These are phyloP conservation scores for Antigone vipio DNA, from an alignment of 2,113 vertebrate species.

Conservation along the genomic window DNA sequence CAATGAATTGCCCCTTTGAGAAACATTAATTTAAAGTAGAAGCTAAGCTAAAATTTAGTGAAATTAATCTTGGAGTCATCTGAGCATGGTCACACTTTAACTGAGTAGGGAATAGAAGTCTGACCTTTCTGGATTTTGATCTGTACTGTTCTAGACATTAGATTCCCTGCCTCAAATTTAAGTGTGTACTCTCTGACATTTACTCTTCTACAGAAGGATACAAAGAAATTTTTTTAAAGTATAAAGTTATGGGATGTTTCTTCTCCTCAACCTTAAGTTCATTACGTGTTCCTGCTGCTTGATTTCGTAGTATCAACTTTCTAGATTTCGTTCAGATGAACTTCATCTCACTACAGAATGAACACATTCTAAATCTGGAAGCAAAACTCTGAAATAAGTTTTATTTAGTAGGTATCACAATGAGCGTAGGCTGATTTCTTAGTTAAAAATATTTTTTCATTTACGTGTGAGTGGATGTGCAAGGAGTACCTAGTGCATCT, in stretches of 20 bases:
- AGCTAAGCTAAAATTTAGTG: background rate
- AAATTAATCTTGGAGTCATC: background rate
- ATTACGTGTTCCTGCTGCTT: background rate
- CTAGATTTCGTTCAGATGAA: background rate
- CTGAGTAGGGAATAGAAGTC: background rate
- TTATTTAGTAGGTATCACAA: background rate
- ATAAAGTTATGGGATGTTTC: background rate
- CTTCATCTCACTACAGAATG: background rate
- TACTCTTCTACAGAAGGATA: background rate
- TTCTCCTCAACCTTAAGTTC: background rate
- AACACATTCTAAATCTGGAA: background rate
- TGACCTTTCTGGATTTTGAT: background rate
- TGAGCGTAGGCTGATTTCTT: background rate
- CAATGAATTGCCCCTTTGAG: background rate
- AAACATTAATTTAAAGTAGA: background rate
- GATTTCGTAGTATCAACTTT: background rate
- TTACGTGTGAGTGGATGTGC: background rate
- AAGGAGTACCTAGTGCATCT: background rate
- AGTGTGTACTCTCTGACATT: background rate
- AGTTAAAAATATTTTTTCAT: background rate
- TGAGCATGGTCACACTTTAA: background rate
- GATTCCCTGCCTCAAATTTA: background rate
- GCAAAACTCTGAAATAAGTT: background rate
- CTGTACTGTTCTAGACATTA: background rate
- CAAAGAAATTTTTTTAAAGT: background rate